Conservation (phyloP, 2,888 invertebrate genomes). For the Drosophila falleni region DNA sequence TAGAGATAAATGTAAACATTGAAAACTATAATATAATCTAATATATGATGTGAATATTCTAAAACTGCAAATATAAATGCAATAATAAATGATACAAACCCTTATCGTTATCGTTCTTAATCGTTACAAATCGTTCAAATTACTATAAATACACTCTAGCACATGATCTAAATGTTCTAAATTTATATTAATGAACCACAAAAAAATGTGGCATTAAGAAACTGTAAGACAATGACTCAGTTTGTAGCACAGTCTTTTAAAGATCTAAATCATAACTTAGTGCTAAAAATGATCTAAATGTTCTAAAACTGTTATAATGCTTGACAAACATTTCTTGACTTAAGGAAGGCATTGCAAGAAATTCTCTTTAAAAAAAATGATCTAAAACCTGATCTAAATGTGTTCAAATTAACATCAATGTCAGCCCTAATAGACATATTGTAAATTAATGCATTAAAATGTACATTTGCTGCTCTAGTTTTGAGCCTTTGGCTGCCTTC, state of each 20-base stretch:
- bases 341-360: neutral
- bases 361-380: neutral
- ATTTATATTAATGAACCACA: neutral
- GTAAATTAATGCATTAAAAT: conserved; percentile 40
- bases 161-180: neutral
- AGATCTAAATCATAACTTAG: neutral
- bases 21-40: too few relatives aligned
- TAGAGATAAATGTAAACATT: too few relatives aligned
- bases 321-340: too few relatives aligned
- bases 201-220: neutral
- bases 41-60: neutral
- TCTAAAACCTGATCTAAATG: neutral
- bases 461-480: conserved; percentile 40
- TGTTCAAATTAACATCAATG: neutral
- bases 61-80: too few relatives aligned
- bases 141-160: neutral
- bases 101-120: too few relatives aligned
- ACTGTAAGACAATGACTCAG: neutral
- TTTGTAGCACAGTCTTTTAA: too few relatives aligned
- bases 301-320: too few relatives aligned
- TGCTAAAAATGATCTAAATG: too few relatives aligned
- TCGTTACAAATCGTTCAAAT: too few relatives aligned
- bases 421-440: conserved; percentile 1
- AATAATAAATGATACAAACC: too few relatives aligned
- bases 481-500: conserved; percentile 8